These are phyloP conservation scores for Eucera pruinosa DNA, from an alignment of 2,888 invertebrate genomes.

Conservation along the genomic window DNA sequence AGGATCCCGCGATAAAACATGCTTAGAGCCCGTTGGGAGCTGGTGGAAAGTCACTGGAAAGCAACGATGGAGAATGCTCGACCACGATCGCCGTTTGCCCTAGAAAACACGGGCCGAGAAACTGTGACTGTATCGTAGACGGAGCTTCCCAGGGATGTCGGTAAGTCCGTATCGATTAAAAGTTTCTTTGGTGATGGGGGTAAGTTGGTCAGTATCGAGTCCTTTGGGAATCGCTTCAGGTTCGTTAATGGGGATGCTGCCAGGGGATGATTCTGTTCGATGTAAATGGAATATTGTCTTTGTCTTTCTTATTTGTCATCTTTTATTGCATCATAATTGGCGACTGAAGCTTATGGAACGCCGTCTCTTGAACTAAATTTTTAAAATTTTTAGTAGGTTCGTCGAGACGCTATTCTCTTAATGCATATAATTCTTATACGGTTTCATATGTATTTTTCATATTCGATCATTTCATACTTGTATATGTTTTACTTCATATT, in stretches of 20 bases:
- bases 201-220: neutral
- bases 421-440: too few species aligned
- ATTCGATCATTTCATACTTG: too few species aligned
- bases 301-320: neutral
- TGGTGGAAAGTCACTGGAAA: constrained; percentile 22
- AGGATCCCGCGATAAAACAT: constrained; percentile 46
- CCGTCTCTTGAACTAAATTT: too few species aligned
- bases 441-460: too few species aligned
- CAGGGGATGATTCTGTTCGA: neutral
- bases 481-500: too few species aligned
- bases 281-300: neutral
- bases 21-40: constrained; percentile 4
- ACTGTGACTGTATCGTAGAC: constrained; percentile 1
- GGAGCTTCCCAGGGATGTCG: neutral
- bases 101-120: neutral
- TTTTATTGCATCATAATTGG: neutral
- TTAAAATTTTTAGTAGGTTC: too few species aligned
- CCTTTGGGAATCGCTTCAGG: neutral
- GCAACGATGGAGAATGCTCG: neutral
- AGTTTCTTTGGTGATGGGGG: neutral
- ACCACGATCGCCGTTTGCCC: constrained; percentile 1
- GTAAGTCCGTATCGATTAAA: constrained; percentile 40
- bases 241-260: neutral
- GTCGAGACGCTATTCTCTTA: too few species aligned
- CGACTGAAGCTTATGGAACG: too few species aligned